Base-by-base conservation (phyloP, 2,797 vertebrate genomes). In the Spheniscus humboldti region DNA sequence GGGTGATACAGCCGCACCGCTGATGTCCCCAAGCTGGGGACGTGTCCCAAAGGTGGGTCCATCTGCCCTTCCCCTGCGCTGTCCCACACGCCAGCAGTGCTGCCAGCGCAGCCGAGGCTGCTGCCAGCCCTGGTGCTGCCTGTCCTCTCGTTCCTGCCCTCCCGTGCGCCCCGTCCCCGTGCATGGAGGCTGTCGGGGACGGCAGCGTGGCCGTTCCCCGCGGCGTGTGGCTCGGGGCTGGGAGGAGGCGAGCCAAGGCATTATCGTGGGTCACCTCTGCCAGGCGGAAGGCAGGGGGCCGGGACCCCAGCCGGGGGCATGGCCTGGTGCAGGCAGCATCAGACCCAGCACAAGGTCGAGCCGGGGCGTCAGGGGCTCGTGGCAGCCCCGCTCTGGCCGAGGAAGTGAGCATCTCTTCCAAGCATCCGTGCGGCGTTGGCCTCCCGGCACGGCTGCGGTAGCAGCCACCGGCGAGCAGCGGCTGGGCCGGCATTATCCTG, bases 341-440 rank as follows among this genome's bases (percentile, higher is more conserved):
- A 15, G n/a, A 74, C 18, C 71, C 3, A 1, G 39, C 68, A 13
- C 31, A 43, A 69, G 60, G 60, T 60, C 4, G 3, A 75, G 57
- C 75, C 1, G 4, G 63, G 14, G 47, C 1, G 0, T 23, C 3
- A 2, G 43, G 27, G 35, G 18, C 84, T 85, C 3, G 0, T 2
- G 22, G 84, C 27, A 64, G 43, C 75, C 47, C 17, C 8, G 0
- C 37, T 33, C 27, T 74, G 22, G 7, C 33, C 1, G 4, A 52
- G 76, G 73, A 80, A 24, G 13, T 6, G 10, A 93, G 18, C 56
- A 2, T 56, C 88, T 64, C 47, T 52, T 62, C 93, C 80, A 69
- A 35, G 81, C 47, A 11, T 52, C 88, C 9, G 0, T 12, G 0
- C 0, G 7, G 72, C 16, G 1, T 1, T 30, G 25, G 25, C 64